Evolutionary conservation across 2,113 vertebrate genomes (phyloP).

Genomic region (Deroptyus accipitrinus): DNA sequence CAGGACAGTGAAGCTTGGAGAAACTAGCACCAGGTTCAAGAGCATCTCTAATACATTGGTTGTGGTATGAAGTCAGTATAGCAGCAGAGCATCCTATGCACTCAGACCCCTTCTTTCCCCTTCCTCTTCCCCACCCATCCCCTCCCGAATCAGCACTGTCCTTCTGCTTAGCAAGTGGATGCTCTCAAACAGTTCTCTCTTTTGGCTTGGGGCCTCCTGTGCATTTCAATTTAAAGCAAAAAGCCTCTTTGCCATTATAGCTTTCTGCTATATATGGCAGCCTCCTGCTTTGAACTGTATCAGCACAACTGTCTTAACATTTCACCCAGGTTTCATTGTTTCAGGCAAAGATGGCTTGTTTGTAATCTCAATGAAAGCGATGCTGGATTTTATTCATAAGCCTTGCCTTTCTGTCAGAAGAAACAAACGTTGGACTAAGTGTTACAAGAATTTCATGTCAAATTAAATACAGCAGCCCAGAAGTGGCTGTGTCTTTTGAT

Average conservation of each 20-base stretch:
- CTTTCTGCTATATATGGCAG: slow-evolving; percentile 56
- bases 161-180: slow-evolving; percentile 66
- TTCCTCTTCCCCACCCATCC: slow-evolving; percentile 12
- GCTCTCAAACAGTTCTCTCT: slow-evolving; percentile 67
- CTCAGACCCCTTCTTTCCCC: slow-evolving; percentile 24
- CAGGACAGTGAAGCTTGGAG: slow-evolving; percentile 68
- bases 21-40: slow-evolving; percentile 70
- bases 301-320: slow-evolving; percentile 62
- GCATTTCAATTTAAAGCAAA: slow-evolving; percentile 66
- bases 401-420: slow-evolving; percentile 25
- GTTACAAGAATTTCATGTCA: not conserved
- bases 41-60: slow-evolving; percentile 69
- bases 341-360: slow-evolving; percentile 55
- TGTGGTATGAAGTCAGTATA: slow-evolving; percentile 71
- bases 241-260: slow-evolving; percentile 64
- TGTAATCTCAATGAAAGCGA: slow-evolving; percentile 22
- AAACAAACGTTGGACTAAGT: not conserved
- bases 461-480: not conserved
- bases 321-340: slow-evolving; percentile 63
- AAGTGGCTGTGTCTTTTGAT: slow-evolving; percentile 13
- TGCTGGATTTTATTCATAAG: slow-evolving; percentile 48
- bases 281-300: slow-evolving; percentile 61
- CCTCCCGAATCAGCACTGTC: slow-evolving; percentile 47
- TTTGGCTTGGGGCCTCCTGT: slow-evolving; percentile 66
- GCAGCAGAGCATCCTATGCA: slow-evolving; percentile 67